A percentile compares a stretch with the other conserved stretches of the same genome.
Evolutionary conservation across 2,113 vertebrate species (phyloP).

Genomic region (Cranoglanis bouderius): DNA sequence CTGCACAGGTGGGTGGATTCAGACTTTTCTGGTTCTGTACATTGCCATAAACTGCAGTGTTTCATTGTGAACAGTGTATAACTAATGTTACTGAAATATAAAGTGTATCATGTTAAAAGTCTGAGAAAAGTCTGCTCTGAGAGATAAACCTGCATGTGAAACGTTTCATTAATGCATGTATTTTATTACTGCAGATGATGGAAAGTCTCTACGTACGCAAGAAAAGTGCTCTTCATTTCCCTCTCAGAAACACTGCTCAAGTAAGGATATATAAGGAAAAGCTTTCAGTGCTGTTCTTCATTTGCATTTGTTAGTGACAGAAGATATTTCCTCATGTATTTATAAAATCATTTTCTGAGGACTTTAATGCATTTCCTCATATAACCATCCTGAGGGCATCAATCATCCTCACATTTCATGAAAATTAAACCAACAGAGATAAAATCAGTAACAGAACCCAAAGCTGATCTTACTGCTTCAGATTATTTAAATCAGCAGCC

Average conservation of each 20-base stretch:
- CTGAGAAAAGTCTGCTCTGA: background rate
- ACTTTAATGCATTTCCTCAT: background rate
- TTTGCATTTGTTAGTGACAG: background rate
- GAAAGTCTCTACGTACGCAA: too few relatives aligned
- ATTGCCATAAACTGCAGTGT: background rate
- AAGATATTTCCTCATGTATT: background rate
- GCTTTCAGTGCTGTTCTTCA: background rate
- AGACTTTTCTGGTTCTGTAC: background rate
- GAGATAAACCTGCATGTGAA: background rate
- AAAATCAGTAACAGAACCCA: too few relatives aligned
- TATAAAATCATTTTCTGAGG: background rate
- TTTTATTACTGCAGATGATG: too few relatives aligned
- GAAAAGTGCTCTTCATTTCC: too few relatives aligned
- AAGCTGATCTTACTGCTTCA: too few relatives aligned
- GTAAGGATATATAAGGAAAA: background rate
- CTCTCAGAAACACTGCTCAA: too few relatives aligned
- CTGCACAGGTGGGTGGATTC: background rate
- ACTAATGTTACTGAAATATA: background rate
- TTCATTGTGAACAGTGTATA: background rate
- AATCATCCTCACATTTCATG: too few relatives aligned
- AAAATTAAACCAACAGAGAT: too few relatives aligned
- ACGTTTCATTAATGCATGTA: background rate
- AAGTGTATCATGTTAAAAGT: background rate
- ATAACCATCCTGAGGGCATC: too few relatives aligned
- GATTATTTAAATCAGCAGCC: too few relatives aligned